Conservation (phyloP, 2,113 vertebrate genomes). For the Noturus placidus region DNA sequence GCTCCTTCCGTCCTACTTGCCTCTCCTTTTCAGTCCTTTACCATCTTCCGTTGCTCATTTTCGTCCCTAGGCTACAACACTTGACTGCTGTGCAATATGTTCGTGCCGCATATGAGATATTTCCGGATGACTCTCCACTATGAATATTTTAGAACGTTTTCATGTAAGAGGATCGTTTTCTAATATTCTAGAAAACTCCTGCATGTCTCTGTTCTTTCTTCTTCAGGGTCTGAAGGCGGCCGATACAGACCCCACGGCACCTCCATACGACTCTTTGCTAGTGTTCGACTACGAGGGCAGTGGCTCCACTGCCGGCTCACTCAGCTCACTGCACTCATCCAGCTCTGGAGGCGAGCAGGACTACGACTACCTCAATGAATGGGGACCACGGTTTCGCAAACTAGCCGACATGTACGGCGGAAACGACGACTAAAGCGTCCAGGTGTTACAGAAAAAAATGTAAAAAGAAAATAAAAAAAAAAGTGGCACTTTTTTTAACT, state of each 20-base stretch:
- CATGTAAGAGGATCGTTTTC: slow-evolving; percentile 2
- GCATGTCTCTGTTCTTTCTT: not conserved
- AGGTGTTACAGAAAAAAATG: slow-evolving; percentile 1
- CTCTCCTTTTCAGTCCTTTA: slow-evolving; percentile 11
- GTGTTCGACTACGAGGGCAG: slow-evolving; percentile 98
- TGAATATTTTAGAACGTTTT: slow-evolving; percentile 19
- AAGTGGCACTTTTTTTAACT: slow-evolving; percentile 74
- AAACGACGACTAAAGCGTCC: slow-evolving; percentile 80
- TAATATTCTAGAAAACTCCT: not conserved
- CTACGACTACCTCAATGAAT: slow-evolving; percentile 98
- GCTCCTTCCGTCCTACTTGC: not conserved
- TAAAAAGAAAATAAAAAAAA: slow-evolving; percentile 60
- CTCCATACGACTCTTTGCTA: slow-evolving; percentile 92
- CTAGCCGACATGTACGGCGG: slow-evolving; percentile 96
- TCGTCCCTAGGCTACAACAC: slow-evolving; percentile 18
- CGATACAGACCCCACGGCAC: slow-evolving; percentile 94
- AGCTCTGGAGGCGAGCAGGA: slow-evolving; percentile 95
- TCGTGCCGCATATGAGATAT: slow-evolving; percentile 12
- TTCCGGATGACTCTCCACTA: slow-evolving; percentile 5
- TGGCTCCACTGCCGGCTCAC: slow-evolving; percentile 91
- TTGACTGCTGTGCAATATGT: slow-evolving; percentile 35
- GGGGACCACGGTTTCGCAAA: slow-evolving; percentile 97
- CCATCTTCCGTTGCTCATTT: slow-evolving; percentile 8
- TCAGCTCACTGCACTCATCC: slow-evolving; percentile 95
- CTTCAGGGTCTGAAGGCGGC: slow-evolving; percentile 92